Percentiles rank a stretch among this genome's conserved stretches.
Evolutionary conservation across 2,888 invertebrate genomes (phyloP).

Genomic region (Heliconius ethilla): DNA sequence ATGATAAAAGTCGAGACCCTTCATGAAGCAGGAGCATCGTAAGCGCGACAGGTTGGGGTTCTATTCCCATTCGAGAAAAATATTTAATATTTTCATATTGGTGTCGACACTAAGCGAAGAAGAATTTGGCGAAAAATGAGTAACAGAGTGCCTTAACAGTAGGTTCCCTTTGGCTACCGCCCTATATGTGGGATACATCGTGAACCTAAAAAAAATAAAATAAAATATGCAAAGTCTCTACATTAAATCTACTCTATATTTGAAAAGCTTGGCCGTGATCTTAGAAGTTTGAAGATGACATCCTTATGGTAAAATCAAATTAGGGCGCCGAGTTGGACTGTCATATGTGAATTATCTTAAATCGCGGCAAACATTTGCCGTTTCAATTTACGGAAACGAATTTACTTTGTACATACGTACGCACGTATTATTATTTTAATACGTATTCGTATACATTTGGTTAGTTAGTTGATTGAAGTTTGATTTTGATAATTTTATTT

Average conservation of each 20-base stretch:
- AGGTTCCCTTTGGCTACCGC: too few relatives aligned
- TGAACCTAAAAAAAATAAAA: background rate
- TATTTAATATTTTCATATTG: background rate
- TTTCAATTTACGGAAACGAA: constrained; percentile 38
- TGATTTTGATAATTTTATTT: too few relatives aligned
- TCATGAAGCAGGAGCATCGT: background rate
- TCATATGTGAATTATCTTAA: constrained; percentile 45
- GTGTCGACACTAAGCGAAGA: background rate
- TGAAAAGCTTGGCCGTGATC: constrained; percentile 42
- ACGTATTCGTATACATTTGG: background rate
- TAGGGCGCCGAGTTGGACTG: constrained; percentile 45
- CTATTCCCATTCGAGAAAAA: background rate
- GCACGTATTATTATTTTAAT: background rate
- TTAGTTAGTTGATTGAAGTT: too few relatives aligned
- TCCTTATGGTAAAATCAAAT: constrained; percentile 47
- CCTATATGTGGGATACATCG: background rate
- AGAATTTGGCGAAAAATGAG: too few relatives aligned
- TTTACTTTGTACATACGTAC: constrained; percentile 21
- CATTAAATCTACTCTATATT: constrained; percentile 32
- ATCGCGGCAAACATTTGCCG: constrained; percentile 37
- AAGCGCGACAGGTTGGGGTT: background rate
- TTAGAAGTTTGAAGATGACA: constrained; percentile 47
- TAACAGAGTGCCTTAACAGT: too few relatives aligned
- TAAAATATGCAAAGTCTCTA: constrained; percentile 10
- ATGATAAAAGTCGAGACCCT: too few relatives aligned